Evolutionary conservation across 2,797 vertebrate species (phyloP).

Genomic region (Adrianichthys oophorus): DNA sequence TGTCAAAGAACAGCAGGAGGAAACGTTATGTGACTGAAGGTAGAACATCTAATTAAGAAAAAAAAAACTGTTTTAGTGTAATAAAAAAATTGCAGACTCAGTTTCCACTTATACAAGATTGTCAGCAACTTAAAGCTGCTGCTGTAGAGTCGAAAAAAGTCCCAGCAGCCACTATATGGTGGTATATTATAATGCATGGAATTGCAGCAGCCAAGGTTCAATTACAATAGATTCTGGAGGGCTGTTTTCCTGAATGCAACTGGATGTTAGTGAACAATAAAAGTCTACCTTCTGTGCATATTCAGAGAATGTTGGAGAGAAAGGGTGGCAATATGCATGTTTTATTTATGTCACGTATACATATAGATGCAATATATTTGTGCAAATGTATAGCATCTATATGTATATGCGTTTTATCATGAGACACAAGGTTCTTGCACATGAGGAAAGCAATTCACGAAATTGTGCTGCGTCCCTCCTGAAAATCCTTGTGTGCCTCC

Average conservation of each 20-base stretch:
- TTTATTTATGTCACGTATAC: too few relatives aligned
- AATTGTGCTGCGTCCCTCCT: conserved; percentile 20
- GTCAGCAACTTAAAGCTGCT: background rate
- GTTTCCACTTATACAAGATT: background rate
- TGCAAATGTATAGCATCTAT: conserved; percentile 2
- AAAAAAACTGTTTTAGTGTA: background rate
- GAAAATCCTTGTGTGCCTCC: conserved; percentile 37
- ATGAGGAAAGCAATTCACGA: conserved; percentile 13
- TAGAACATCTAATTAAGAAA: background rate
- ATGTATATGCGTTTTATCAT: too few relatives aligned
- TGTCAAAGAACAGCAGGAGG: background rate
- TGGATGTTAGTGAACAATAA: too few relatives aligned
- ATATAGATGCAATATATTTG: background rate
- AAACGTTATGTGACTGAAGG: background rate
- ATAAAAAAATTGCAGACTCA: background rate
- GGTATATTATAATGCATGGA: too few relatives aligned
- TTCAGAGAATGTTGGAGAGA: background rate
- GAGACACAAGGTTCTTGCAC: too few relatives aligned
- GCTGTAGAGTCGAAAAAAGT: background rate
- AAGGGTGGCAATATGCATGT: background rate
- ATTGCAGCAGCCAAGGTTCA: too few relatives aligned
- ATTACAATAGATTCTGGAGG: too few relatives aligned
- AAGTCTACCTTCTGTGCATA: too few relatives aligned
- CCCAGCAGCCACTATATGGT: background rate
- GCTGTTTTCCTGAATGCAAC: background rate